Percentiles rank a stretch among this genome's conserved stretches.
Evolutionary conservation across 2,888 invertebrate genomes (phyloP).

Genomic region (Leucoptera coffeella): DNA sequence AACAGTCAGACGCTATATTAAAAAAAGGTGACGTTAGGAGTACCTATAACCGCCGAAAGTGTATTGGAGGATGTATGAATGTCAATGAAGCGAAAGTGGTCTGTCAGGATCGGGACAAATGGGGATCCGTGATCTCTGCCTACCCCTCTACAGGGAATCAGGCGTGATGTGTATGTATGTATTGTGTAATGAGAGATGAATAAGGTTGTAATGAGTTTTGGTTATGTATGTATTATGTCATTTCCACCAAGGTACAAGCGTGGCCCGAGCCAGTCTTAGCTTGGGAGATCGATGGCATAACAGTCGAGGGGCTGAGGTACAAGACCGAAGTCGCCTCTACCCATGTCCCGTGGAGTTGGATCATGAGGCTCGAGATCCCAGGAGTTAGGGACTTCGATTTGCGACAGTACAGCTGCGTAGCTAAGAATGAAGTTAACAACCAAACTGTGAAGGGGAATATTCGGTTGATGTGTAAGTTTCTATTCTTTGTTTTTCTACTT

Average conservation of each 20-base stretch:
- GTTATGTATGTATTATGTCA: too few relatives aligned
- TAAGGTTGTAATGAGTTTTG: too few relatives aligned
- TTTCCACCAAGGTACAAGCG: slow-evolving; percentile 63
- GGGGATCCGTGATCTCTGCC: too few relatives aligned
- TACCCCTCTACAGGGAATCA: too few relatives aligned
- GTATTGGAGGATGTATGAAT: too few relatives aligned
- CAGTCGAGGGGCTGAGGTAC: slow-evolving; percentile 56
- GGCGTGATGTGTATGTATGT: too few relatives aligned
- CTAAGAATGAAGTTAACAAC: slow-evolving; percentile 75
- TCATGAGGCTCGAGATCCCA: slow-evolving; percentile 73
- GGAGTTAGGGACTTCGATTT: slow-evolving; percentile 62
- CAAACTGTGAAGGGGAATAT: slow-evolving; percentile 68
- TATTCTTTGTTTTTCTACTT: not conserved
- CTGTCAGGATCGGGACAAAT: too few relatives aligned
- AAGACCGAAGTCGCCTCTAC: slow-evolving; percentile 24
- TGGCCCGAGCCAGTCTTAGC: slow-evolving; percentile 80
- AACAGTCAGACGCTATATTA: too few relatives aligned
- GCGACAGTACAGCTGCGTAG: slow-evolving; percentile 75
- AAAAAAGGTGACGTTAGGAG: too few relatives aligned
- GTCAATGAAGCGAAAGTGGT: too few relatives aligned
- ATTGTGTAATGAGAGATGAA: too few relatives aligned
- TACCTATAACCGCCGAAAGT: too few relatives aligned
- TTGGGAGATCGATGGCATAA: slow-evolving; percentile 78
- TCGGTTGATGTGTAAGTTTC: slow-evolving; percentile 21
- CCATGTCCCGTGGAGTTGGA: slow-evolving; percentile 54